Evolutionary conservation across 37 sponge, comb jelly and placozoan genomes (phyloP), one percentile per base, ranked within the genome.

Genomic region (Ianthella basta): DNA sequence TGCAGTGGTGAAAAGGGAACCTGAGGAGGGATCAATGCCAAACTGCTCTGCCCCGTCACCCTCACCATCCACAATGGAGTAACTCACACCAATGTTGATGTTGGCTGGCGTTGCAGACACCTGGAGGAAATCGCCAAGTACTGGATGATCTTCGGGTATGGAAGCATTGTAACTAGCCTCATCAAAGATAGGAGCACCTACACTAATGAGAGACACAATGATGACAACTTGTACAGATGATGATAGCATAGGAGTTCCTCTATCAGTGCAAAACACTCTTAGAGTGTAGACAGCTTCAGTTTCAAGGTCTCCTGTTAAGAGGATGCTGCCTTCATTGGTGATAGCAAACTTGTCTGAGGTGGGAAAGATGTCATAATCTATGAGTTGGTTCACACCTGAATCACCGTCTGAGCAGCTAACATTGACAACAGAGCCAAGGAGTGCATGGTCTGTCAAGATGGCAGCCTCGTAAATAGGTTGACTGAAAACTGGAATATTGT

Each of bases 201-300:
- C 29, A 21, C 70, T 25, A 13, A 87, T 27, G 34, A 59, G 59
- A 56, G 86, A 72, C n/a, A 94, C 94, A 20, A 81, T 57, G 36
- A 94, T 88, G 40, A 91, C 83, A 37, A 90, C 90, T 29, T 83
- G 89, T 34, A 84, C 86, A 41, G 92, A 85, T 12, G 87, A 81
- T 0, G 84, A 88, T 16, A 92, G 80, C 6, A 69, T 5, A 20
- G 72, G 81, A n/a, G 38, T 35, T 32, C 94, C 91, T 44, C 59
- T 82, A 34, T 94, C 94, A 24, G 83, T 82, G 57, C 94, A 94
- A 30, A 85, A 67, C 0, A 83, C 89, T 20, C 60, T 6, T 25
- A 94, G 86, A 12, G 25, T 72, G 84, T 83, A 88, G 20, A 87
- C 88, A n/a, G 83, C 80, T 84, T 88, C 86, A 34, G 50, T 36